Evolutionary conservation across 2,888 invertebrate genomes (phyloP), one percentile per base, ranked within the genome.

Genomic region (Drosophila recens): DNA sequence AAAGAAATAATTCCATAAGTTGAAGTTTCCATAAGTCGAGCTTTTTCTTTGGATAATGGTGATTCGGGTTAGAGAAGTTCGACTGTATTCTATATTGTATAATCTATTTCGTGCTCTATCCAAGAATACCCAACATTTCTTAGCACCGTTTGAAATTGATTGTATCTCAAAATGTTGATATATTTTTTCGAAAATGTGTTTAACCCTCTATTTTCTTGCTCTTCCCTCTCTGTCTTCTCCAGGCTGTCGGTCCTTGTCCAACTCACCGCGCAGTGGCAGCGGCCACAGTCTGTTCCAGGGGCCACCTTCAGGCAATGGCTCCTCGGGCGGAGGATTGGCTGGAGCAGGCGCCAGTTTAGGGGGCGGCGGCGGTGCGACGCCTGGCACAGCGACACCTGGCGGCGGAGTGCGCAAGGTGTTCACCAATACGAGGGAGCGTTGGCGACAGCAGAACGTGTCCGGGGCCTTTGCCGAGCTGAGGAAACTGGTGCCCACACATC

Each of bases 371-470:
- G 27, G 64, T 23, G 10, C 33, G 1, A 36, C 38, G 9, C 6
- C 58, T n/a, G 52, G 48, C 6, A 10, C 38, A n/a, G 8, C 67
- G 0, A 58, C 71, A 2, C 30, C 58, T 5, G 51, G 52, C 0
- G 79, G 75, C 0, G 86, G 88, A 0, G 95, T 95, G 0, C 93
- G 96, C 61, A 97, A 98, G 92, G 95, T 97, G 58, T 98, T 98
- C 92, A 98, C 98, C 8, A 98, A 98, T 92, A 97, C 96, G 73
- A 95, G 98, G 0, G 98, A 99, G 92, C 94, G 98, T 10, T 98
- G 98, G 98, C 94, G 99, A 0, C 98, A 99, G 92, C 98, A 98
- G 93, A 98, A 98, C 91, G 98, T 99, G 0, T 98, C 98, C 82
- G 98, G 98, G 0, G 99, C 98, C 0, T 99, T 98, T 91, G 97